Percentiles rank a stretch among this genome's conserved stretches.
Evolutionary conservation across 2,113 vertebrate species (phyloP).

Genomic region (Pholis gunnellus): DNA sequence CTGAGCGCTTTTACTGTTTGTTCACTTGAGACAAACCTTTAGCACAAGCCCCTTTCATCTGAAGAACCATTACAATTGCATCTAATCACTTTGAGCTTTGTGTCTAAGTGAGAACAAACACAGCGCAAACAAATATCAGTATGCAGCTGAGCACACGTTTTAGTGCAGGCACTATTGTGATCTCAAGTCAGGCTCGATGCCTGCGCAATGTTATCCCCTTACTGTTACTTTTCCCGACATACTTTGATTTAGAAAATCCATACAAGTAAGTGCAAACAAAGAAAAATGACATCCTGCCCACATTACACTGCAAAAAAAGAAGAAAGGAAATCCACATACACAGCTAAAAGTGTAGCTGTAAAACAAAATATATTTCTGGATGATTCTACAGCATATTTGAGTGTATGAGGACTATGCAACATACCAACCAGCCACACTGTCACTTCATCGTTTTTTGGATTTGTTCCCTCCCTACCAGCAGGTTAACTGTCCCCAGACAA

Average conservation of each 20-base stretch:
- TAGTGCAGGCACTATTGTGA: constrained; percentile 40
- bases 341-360: constrained; percentile 10
- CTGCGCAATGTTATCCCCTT: constrained; percentile 40
- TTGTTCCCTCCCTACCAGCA: constrained; percentile 62
- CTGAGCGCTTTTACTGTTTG: constrained; percentile 16
- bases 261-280: constrained; percentile 51
- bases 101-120: constrained; percentile 53
- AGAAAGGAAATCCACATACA: constrained; percentile 16
- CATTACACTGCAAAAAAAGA: constrained; percentile 21
- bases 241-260: constrained; percentile 47
- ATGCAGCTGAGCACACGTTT: constrained; percentile 41
- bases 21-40: constrained; percentile 48
- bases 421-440: constrained; percentile 35
- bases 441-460: constrained; percentile 39
- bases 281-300: constrained; percentile 24
- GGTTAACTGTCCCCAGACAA: constrained; percentile 74
- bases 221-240: constrained; percentile 43
- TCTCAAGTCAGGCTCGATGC: constrained; percentile 40
- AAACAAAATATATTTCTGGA: constrained; percentile 27
- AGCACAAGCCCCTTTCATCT: constrained; percentile 9
- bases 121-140: constrained; percentile 55
- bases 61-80: constrained; percentile 56
- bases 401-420: constrained; percentile 26
- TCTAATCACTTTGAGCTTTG: constrained; percentile 56
- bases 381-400: constrained; percentile 42